Conservation (phyloP, 2,888 invertebrate species). For the Orgyia antiqua region DNA sequence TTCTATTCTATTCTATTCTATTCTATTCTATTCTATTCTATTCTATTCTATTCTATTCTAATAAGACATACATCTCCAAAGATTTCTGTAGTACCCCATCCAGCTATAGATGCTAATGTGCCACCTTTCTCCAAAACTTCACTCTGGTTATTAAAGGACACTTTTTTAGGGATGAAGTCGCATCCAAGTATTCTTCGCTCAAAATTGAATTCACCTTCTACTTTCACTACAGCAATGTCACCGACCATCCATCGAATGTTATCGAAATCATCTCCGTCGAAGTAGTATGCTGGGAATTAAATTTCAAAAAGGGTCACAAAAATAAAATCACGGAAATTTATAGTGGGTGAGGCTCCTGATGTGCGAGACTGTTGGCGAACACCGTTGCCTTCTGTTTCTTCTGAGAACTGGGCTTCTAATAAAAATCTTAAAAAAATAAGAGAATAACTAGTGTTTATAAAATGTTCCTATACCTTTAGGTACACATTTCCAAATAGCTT, state of each 20-base stretch:
- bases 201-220: conserved; percentile 59
- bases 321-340: neutral
- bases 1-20: too few relatives aligned
- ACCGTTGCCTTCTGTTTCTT: too few relatives aligned
- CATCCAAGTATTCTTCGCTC: conserved; percentile 48
- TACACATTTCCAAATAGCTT: conserved; percentile 64
- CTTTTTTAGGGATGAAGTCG: conserved; percentile 50
- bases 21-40: too few relatives aligned
- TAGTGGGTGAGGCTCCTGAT: too few relatives aligned
- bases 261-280: conserved; percentile 52
- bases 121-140: conserved; percentile 38
- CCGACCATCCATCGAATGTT: conserved; percentile 65
- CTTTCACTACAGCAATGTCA: conserved; percentile 62
- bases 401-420: too few relatives aligned
- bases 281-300: conserved; percentile 32
- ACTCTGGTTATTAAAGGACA: conserved; percentile 47
- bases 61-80: conserved; percentile 41
- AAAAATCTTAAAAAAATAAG: too few relatives aligned
- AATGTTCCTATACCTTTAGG: conserved; percentile 47
- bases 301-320: neutral
- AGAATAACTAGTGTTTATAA: too few relatives aligned
- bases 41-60: too few relatives aligned
- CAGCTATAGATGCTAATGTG: conserved; percentile 41
- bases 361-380: too few relatives aligned
- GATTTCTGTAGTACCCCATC: conserved; percentile 49